These are phyloP conservation scores for Hippocampus kuda DNA, from an alignment of 2,797 vertebrate genomes.

Conservation along the genomic window DNA sequence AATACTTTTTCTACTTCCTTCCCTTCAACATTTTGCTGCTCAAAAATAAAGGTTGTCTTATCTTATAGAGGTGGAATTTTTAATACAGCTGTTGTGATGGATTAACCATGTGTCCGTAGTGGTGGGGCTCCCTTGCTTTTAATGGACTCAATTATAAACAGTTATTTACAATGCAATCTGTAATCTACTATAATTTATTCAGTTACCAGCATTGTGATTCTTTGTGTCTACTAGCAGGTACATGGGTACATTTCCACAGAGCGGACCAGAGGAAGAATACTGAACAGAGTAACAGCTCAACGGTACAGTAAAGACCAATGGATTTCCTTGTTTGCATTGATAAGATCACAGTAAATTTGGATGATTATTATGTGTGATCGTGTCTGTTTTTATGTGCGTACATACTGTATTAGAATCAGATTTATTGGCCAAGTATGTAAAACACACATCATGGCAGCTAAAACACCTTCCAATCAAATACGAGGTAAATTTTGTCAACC, in stretches of 20 bases:
- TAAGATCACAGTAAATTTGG: neutral
- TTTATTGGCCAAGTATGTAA: too few relatives aligned
- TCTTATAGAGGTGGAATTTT: too few relatives aligned
- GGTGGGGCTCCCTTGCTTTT: neutral
- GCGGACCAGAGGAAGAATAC: constrained; percentile 70
- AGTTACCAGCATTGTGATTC: neutral
- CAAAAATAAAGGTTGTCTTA: too few relatives aligned
- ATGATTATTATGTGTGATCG: neutral
- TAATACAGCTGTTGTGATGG: too few relatives aligned
- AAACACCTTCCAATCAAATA: too few relatives aligned
- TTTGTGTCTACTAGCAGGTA: constrained; percentile 56
- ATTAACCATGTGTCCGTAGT: too few relatives aligned
- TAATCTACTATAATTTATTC: too few relatives aligned
- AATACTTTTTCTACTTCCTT: too few relatives aligned
- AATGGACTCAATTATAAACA: neutral
- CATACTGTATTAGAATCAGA: too few relatives aligned
- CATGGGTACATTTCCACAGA: constrained; percentile 82
- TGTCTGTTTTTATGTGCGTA: too few relatives aligned
- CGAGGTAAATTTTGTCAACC: neutral
- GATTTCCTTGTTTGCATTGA: neutral
- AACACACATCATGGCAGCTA: too few relatives aligned
- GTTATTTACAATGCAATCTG: neutral
- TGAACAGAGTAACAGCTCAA: constrained; percentile 77
- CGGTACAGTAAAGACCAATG: constrained; percentile 60
- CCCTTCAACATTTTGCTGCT: too few relatives aligned